phyloP scores from a whole-genome alignment of 2,888 invertebrate genomes.

The Rhamnusium bicolor region DNA sequence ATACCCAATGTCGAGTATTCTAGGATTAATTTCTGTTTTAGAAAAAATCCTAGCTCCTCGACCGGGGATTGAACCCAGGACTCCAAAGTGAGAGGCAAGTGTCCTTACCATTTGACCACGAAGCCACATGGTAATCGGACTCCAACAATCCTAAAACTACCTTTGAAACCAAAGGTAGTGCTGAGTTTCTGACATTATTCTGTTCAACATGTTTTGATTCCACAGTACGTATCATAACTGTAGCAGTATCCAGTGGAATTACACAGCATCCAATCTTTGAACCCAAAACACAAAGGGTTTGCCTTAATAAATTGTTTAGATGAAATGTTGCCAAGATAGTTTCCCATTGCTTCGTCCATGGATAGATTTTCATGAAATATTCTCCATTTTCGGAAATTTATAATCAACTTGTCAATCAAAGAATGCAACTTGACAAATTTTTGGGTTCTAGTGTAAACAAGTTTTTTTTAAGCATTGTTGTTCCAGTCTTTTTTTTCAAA shows the following conservation, averaged over 20 bases:
- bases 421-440: conserved; percentile 46
- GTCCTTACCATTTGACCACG: too few relatives aligned
- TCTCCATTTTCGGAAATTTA: conserved; percentile 40
- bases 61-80: too few relatives aligned
- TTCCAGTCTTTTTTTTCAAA: too few relatives aligned
- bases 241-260: conserved; percentile 56
- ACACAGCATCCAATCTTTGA: conserved; percentile 58
- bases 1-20: too few relatives aligned
- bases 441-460: conserved; percentile 39
- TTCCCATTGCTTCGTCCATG: conserved; percentile 56
- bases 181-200: not conserved
- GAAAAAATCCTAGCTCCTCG: too few relatives aligned
- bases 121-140: conserved; percentile 28
- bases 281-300: conserved; percentile 59
- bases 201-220: conserved; percentile 37
- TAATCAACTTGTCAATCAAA: conserved; percentile 41
- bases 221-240: conserved; percentile 52
- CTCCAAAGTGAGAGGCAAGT: too few relatives aligned
- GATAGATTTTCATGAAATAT: conserved; percentile 51
- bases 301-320: conserved; percentile 53
- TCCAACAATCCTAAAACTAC: conserved; percentile 48
- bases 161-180: conserved; percentile 43
- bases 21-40: too few relatives aligned
- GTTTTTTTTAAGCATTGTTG: too few relatives aligned
- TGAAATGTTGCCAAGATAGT: conserved; percentile 55